Evolutionary conservation across 1,140 invertebrate species (phyloP).

Genomic region (Drosophila simulans): DNA sequence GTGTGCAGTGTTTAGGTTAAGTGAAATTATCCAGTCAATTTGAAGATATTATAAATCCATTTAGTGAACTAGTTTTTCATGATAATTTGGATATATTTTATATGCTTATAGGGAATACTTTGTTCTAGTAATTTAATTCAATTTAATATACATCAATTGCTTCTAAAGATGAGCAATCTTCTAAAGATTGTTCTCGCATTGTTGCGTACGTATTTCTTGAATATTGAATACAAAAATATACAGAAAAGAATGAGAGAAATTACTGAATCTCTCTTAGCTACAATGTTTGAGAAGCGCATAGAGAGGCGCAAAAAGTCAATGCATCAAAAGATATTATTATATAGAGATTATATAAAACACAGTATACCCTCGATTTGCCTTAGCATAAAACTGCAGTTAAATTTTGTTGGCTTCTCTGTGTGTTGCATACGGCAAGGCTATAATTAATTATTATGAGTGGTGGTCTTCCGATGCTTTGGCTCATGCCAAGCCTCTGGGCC

Average conservation of each 20-base stretch:
- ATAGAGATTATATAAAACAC: neutral
- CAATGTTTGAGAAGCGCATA: neutral
- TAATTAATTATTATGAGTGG: conserved; percentile 73
- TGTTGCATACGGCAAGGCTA: conserved; percentile 60
- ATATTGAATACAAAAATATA: no score
- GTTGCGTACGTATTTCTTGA: neutral
- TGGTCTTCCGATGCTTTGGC: conserved; percentile 36
- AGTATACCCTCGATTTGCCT: conserved; percentile 2
- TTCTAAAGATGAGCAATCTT: neutral
- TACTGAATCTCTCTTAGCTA: neutral
- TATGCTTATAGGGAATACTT: neutral
- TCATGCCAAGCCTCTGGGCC: conserved; percentile 43
- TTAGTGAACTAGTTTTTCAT: conserved; percentile 26
- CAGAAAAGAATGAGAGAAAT: no score
- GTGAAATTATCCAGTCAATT: conserved; percentile 18
- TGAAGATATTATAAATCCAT: neutral
- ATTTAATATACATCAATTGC: neutral
- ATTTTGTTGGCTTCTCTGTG: conserved; percentile 17
- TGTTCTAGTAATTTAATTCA: conserved; percentile 13
- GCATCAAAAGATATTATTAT: no score
- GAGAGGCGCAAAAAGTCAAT: neutral
- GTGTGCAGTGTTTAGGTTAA: conserved; percentile 19
- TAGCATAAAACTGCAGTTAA: conserved; percentile 32
- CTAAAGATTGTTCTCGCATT: neutral
- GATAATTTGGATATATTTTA: neutral